Percentiles rank a stretch among this genome's conserved stretches.
These are phyloP conservation scores for Meliscaeva auricollis DNA, from an alignment of 2,888 invertebrate species.

Conservation along the genomic window DNA sequence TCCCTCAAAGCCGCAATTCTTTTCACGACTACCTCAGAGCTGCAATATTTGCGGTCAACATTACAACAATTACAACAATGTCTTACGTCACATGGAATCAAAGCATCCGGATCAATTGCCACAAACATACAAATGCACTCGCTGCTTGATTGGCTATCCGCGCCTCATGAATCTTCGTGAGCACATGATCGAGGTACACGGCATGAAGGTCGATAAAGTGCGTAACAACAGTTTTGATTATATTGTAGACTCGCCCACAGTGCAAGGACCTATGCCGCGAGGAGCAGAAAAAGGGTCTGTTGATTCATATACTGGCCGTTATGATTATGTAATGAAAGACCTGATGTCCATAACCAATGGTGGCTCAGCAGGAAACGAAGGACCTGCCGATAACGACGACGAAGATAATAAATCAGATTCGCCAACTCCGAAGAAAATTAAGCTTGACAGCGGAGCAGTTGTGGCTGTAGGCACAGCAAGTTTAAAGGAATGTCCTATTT, in stretches of 20 bases:
- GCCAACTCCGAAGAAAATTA: conserved; percentile 79
- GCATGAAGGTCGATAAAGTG: conserved; percentile 80
- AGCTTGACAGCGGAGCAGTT: conserved; percentile 74
- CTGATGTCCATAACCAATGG: conserved; percentile 83
- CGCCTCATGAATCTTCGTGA: conserved; percentile 83
- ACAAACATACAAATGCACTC: conserved; percentile 83
- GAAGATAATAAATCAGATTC: conserved; percentile 78
- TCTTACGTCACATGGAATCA: conserved; percentile 84
- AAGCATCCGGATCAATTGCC: conserved; percentile 84
- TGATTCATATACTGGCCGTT: conserved; percentile 82
- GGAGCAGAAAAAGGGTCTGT: conserved; percentile 69
- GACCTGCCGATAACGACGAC: conserved; percentile 80
- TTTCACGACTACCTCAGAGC: conserved; percentile 83
- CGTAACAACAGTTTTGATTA: conserved; percentile 82
- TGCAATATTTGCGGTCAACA: conserved; percentile 84
- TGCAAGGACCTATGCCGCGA: conserved; percentile 63
- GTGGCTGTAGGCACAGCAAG: conserved; percentile 67
- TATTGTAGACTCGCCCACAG: conserved; percentile 82
- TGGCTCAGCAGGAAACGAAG: conserved; percentile 80
- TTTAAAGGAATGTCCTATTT: conserved; percentile 82
- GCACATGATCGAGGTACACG: conserved; percentile 83
- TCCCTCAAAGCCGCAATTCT: conserved; percentile 81
- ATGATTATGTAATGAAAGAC: conserved; percentile 84
- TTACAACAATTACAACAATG: conserved; percentile 84
- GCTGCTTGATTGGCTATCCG: conserved; percentile 83